These are phyloP conservation scores for Campylomormyrus numenius DNA, from an alignment of 2,113 vertebrate species.

Conservation along the genomic window DNA sequence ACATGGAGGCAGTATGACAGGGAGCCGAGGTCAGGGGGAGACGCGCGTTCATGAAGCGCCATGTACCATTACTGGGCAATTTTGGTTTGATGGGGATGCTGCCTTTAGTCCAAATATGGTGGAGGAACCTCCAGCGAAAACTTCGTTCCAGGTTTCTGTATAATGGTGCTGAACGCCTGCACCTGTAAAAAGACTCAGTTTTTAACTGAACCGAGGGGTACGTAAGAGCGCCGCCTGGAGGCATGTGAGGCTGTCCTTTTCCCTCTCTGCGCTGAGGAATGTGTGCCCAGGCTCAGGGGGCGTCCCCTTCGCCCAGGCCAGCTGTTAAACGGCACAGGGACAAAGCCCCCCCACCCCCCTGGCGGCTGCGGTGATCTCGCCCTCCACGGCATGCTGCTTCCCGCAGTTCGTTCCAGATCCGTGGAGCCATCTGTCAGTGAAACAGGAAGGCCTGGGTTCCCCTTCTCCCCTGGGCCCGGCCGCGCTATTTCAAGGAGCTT, in stretches of 20 bases:
- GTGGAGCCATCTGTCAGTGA: slow-evolving; percentile 76
- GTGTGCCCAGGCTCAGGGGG: neutral
- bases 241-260: neutral
- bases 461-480: slow-evolving; percentile 67
- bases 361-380: neutral
- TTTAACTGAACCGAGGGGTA: neutral
- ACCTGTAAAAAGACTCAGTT: neutral
- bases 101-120: neutral
- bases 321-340: slow-evolving; percentile 1
- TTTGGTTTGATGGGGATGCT: neutral
- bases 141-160: neutral
- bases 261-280: neutral
- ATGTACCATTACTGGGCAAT: neutral
- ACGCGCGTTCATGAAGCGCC: neutral
- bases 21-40: neutral
- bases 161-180: neutral
- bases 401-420: slow-evolving; percentile 65
- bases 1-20: neutral
- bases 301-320: neutral
- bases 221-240: neutral
- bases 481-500: slow-evolving; percentile 71
- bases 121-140: neutral
- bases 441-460: slow-evolving; percentile 80
- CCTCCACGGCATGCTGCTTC: slow-evolving; percentile 49
- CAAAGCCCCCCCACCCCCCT: neutral